These are phyloP conservation scores for Serripes groenlandicus DNA, from an alignment of 2,888 invertebrate species.

Conservation along the genomic window DNA sequence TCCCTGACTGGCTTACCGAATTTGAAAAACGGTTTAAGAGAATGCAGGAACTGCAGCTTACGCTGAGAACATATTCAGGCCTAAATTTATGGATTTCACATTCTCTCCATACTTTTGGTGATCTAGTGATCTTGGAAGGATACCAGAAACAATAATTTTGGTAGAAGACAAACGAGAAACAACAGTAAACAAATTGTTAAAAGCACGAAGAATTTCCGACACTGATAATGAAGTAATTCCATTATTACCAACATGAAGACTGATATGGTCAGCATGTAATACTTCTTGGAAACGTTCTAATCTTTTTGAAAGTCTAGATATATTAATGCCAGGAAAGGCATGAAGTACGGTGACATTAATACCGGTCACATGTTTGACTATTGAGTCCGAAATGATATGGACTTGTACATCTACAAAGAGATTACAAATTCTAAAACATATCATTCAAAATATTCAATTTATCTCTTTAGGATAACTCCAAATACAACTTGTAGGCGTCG, in stretches of 20 bases:
- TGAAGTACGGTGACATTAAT: background rate
- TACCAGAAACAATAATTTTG: background rate
- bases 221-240: background rate
- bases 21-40: background rate
- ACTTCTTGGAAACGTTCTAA: background rate
- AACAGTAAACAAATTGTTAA: background rate
- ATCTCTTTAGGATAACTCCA: background rate
- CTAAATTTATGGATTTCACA: background rate
- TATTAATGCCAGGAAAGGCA: background rate
- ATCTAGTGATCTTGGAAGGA: background rate
- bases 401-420: no score
- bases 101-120: background rate
- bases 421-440: background rate
- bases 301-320: background rate
- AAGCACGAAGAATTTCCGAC: background rate
- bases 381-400: slow-evolving; percentile 11
- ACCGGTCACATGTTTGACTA: background rate
- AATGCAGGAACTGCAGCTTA: background rate
- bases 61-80: background rate
- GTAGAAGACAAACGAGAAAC: background rate
- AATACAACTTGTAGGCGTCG: background rate
- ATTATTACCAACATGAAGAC: slow-evolving; percentile 4
- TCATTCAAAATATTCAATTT: background rate
- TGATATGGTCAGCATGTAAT: background rate
- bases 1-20: background rate